Percentiles rank a stretch among this genome's conserved stretches.
Conservation (phyloP, 2,888 invertebrate genomes). For the Xanthorhoe designata region DNA sequence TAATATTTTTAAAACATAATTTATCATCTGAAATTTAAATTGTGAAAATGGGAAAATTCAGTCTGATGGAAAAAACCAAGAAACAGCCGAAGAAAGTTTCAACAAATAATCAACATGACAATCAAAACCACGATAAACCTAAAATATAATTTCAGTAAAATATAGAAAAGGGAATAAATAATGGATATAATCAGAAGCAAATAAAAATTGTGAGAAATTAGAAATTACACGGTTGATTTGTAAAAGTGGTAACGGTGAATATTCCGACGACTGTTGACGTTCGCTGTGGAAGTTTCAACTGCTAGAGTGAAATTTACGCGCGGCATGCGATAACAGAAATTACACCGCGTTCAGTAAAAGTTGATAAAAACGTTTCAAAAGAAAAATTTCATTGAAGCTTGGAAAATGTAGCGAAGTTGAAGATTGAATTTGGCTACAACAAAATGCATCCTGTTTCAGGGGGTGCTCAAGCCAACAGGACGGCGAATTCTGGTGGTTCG, state of each 20-base stretch:
- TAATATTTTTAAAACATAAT: no score
- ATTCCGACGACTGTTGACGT: constrained; percentile 75
- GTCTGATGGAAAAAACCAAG: constrained; percentile 62
- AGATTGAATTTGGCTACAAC: constrained; percentile 60
- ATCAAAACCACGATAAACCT: neutral
- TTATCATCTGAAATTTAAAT: constrained; percentile 37
- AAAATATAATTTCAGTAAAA: constrained; percentile 5
- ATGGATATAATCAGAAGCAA: constrained; percentile 17
- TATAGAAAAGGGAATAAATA: constrained; percentile 5
- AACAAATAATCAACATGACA: constrained; percentile 31
- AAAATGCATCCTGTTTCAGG: constrained; percentile 79
- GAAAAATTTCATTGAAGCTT: constrained; percentile 37
- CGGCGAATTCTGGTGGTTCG: constrained; percentile 88
- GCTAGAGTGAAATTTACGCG: constrained; percentile 69
- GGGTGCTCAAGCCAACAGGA: constrained; percentile 90
- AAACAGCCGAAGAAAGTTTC: constrained; percentile 62
- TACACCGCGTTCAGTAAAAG: constrained; percentile 45
- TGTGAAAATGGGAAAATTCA: constrained; percentile 62
- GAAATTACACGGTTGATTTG: constrained; percentile 41
- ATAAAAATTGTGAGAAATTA: constrained; percentile 24
- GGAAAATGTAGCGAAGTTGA: constrained; percentile 21
- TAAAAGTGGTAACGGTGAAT: constrained; percentile 61
- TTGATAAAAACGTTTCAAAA: constrained; percentile 39
- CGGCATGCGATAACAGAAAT: constrained; percentile 69
- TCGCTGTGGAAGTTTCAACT: constrained; percentile 52